Evolutionary conservation across 1,140 invertebrate species (phyloP).

Genomic region (Formica selysi): DNA sequence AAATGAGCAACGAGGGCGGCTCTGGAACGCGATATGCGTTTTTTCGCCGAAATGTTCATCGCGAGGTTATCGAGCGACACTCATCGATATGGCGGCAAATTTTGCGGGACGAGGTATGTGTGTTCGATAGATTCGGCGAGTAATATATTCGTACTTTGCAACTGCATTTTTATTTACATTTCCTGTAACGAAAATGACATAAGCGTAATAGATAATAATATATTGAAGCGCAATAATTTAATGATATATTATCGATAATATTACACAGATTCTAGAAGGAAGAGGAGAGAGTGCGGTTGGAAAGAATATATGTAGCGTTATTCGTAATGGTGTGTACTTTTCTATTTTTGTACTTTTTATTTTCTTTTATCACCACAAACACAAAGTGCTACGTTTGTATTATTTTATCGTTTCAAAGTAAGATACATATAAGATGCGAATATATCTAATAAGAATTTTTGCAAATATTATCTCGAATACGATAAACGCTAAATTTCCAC

Average conservation of each 20-base stretch:
- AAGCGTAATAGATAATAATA: background rate
- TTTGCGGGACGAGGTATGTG: background rate
- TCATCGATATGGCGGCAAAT: constrained; percentile 7
- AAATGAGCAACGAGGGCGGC: background rate
- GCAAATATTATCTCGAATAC: background rate
- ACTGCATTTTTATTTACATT: background rate
- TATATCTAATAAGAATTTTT: background rate
- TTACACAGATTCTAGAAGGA: background rate
- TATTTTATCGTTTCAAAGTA: background rate
- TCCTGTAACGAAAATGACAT: background rate
- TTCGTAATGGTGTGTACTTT: background rate
- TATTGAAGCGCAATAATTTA: background rate
- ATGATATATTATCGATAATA: background rate
- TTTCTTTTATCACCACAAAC: background rate
- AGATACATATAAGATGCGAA: background rate
- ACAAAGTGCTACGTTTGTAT: background rate
- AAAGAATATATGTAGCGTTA: background rate
- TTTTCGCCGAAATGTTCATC: background rate
- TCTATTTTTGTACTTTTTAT: background rate
- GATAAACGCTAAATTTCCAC: too few species aligned
- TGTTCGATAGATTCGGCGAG: background rate
- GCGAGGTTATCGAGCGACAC: background rate
- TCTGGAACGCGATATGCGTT: background rate
- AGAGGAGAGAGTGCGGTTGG: background rate
- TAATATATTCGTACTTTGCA: background rate